phyloP scores from a whole-genome alignment of 1,140 invertebrate species.

The Danaus melanippus region DNA sequence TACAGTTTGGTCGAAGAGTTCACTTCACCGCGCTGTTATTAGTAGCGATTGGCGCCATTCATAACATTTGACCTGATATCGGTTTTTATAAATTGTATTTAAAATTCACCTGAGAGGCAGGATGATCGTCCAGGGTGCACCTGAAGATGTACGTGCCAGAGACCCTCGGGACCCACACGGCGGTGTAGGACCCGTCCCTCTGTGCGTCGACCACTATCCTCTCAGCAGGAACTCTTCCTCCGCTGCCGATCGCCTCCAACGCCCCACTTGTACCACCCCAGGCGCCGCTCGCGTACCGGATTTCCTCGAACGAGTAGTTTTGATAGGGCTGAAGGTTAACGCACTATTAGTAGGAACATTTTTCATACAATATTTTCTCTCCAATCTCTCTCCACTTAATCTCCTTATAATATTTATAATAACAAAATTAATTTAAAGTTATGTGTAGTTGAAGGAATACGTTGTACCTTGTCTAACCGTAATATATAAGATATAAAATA shows the following conservation, averaged over 20 bases:
- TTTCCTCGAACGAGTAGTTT: constrained; percentile 96
- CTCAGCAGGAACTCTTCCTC: constrained; percentile 75
- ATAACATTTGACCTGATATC: no score
- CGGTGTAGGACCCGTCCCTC: constrained; percentile 89
- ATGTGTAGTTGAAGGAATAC: no score
- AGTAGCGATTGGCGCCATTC: no score
- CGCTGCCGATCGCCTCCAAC: constrained; percentile 70
- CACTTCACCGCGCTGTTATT: no score
- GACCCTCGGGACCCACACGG: constrained; percentile 93
- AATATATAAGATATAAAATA: no score
- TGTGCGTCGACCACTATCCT: constrained; percentile 88
- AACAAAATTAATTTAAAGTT: no score
- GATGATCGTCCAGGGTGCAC: constrained; percentile 90
- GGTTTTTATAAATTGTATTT: background rate
- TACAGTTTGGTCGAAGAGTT: no score
- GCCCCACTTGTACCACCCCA: constrained; percentile 31
- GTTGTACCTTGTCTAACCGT: no score
- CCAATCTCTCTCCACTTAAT: no score
- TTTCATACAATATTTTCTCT: no score
- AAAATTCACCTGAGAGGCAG: constrained; percentile 80
- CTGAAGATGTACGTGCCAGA: constrained; percentile 91
- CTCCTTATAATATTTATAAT: no score
- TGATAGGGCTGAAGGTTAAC: constrained; percentile 80
- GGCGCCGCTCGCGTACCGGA: constrained; percentile 81
- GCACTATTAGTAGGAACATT: no score